These are phyloP conservation scores for Rhincodon typus DNA, from an alignment of 2,797 vertebrate species.

Conservation along the genomic window DNA sequence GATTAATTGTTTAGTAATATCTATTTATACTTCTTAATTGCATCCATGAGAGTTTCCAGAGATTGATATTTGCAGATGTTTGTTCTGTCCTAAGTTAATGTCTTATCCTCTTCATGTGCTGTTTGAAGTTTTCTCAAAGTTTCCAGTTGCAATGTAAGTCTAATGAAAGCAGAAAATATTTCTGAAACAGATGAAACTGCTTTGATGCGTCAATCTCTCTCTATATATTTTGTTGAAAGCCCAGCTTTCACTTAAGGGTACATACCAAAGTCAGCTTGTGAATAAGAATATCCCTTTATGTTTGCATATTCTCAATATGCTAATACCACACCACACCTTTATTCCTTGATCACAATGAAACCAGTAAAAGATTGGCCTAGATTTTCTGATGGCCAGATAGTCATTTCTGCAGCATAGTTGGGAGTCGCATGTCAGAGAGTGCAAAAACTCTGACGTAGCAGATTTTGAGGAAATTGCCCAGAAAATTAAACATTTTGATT, in stretches of 20 bases:
- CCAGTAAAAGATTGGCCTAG: too few relatives aligned
- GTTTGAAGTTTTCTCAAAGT: slow-evolving; percentile 16
- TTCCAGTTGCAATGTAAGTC: slow-evolving; percentile 6
- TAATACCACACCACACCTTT: too few relatives aligned
- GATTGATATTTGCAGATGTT: slow-evolving; percentile 25
- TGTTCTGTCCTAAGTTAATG: neutral
- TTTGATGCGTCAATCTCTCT: neutral
- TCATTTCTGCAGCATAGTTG: too few relatives aligned
- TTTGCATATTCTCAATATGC: neutral
- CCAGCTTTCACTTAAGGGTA: neutral
- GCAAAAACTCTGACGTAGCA: too few relatives aligned
- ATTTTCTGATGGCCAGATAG: too few relatives aligned
- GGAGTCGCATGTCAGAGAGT: too few relatives aligned
- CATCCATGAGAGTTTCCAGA: slow-evolving; percentile 1
- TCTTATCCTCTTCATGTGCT: neutral
- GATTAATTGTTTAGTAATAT: neutral
- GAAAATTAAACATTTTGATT: too few relatives aligned
- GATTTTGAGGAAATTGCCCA: too few relatives aligned
- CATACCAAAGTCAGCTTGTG: neutral
- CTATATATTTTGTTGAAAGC: neutral
- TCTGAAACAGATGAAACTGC: neutral
- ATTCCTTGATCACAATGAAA: too few relatives aligned
- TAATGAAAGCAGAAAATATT: slow-evolving; percentile 7
- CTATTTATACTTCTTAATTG: slow-evolving; percentile 25
- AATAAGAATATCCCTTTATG: neutral